Base-by-base conservation (phyloP, 2,113 vertebrate species). In the Cavia aperea region DNA sequence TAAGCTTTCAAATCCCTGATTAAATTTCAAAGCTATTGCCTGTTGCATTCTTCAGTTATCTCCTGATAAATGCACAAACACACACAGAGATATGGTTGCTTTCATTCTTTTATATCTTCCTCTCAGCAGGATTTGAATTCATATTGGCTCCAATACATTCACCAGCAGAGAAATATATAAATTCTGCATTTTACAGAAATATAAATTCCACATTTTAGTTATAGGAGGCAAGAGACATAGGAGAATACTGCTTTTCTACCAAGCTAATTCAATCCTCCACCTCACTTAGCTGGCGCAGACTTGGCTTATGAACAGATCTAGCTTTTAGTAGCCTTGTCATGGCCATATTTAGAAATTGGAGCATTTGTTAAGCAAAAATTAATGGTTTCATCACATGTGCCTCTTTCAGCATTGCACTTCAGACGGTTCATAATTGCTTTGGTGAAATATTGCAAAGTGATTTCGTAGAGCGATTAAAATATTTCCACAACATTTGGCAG, bases 401-500 rank as follows among this genome's bases (percentile, higher is more conserved):
- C 26, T 93, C 78, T 93, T 94, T 88, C 54, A 92, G 60, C n/a
- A 95, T 68, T 94, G 65, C 56, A 88, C 93, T 94, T 91, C 72
- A 94, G 31, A 82, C 36, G 5, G 78, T 73, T n/a, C 31, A 85
- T 94, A 96, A 96, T 93, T 95, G 88, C 46, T 43, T 94, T 94
- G 92, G 65, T 94, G 84, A 95, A 94, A 96, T 94, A 92, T 68
- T 93, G 56, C 92, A 94, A 93, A 94, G 73, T 93, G 66, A 95
- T 92, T 94, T 96, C 62, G 85, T 73, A 68, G 77, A 82, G 72
- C 0, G 33, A 96, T 95, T 96, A 95, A 96, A 96, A 94, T 93
- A 96, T 94, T 94, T 96, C 96, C 93, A 96, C 87, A 95, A 93
- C 90, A 89, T 60, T 81, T 56, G n/a, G 81, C 94, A 89, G 72